Evolutionary conservation across 2,797 vertebrate species (phyloP).

Genomic region (Poecilia gillii): DNA sequence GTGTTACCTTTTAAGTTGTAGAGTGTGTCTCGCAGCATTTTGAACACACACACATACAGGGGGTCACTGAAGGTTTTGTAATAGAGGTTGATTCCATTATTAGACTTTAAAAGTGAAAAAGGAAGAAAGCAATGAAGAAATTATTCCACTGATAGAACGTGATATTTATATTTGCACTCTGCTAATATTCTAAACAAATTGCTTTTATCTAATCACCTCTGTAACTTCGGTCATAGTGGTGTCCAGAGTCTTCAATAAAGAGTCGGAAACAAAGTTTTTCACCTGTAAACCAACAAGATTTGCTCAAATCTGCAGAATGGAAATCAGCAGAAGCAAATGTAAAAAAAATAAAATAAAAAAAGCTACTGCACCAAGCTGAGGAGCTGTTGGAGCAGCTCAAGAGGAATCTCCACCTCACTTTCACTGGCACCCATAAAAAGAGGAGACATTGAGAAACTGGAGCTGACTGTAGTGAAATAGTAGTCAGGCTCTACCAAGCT

Average conservation of each 20-base stretch:
- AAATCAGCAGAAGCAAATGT: neutral
- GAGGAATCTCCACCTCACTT: constrained; percentile 87
- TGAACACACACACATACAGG: constrained; percentile 94
- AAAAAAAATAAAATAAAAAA: neutral
- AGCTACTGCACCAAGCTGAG: constrained; percentile 84
- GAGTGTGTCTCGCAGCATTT: constrained; percentile 96
- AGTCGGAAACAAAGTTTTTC: constrained; percentile 88
- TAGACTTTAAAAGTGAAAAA: constrained; percentile 73
- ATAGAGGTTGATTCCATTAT: constrained; percentile 82
- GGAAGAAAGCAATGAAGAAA: constrained; percentile 23
- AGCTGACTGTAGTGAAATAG: constrained; percentile 94
- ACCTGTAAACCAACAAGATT: constrained; percentile 78
- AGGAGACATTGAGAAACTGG: constrained; percentile 94
- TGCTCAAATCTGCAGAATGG: neutral
- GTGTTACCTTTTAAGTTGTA: constrained; percentile 92
- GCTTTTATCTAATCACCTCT: constrained; percentile 79
- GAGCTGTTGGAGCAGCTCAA: constrained; percentile 88
- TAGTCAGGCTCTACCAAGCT: constrained; percentile 88
- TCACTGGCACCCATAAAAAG: constrained; percentile 86
- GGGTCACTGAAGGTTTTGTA: constrained; percentile 94
- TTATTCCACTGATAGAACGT: constrained; percentile 8
- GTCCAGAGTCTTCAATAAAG: constrained; percentile 89
- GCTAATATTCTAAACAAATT: neutral
- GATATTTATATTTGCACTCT: neutral
- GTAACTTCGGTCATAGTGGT: constrained; percentile 79